Percentiles rank a stretch among this genome's conserved stretches.
These are phyloP conservation scores for Cylloceria caligata DNA, from an alignment of 2,888 invertebrate genomes.

Conservation along the genomic window DNA sequence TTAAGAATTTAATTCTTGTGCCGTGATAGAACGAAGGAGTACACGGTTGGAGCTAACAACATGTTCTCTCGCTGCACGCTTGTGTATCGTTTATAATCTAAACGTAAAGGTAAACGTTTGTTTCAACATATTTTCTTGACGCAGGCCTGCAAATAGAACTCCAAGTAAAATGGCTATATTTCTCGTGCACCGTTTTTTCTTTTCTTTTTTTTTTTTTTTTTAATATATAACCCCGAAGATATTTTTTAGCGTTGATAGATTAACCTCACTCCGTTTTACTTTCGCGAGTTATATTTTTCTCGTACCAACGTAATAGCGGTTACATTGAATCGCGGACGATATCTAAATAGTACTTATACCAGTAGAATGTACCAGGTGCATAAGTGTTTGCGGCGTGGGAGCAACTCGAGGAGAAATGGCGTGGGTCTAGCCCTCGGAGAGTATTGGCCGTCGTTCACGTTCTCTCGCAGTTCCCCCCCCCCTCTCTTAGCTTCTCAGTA, in stretches of 20 bases:
- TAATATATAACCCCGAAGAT: slow-evolving; percentile 3
- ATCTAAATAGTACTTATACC: slow-evolving; percentile 30
- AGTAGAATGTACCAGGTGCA: slow-evolving; percentile 58
- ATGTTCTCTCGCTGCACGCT: not conserved
- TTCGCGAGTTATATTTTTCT: slow-evolving; percentile 17
- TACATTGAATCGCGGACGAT: slow-evolving; percentile 45
- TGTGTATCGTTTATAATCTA: not conserved
- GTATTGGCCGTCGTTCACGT: slow-evolving; percentile 42
- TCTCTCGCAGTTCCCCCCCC: slow-evolving; percentile 7
- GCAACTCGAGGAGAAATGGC: slow-evolving; percentile 50
- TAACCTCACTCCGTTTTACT: slow-evolving; percentile 14
- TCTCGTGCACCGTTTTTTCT: not conserved
- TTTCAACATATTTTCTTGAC: slow-evolving; percentile 9
- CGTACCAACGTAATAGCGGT: too few relatives aligned
- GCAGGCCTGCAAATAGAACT: not conserved
- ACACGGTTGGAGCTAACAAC: not conserved
- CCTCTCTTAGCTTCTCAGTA: slow-evolving; percentile 11
- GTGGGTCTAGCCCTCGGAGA: slow-evolving; percentile 43
- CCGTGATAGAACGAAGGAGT: not conserved
- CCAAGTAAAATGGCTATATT: not conserved
- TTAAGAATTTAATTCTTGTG: slow-evolving; percentile 35
- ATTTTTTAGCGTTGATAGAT: slow-evolving; percentile 15
- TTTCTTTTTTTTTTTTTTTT: slow-evolving; percentile 30
- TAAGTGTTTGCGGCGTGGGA: slow-evolving; percentile 42
- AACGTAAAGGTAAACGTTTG: slow-evolving; percentile 1